phyloP scores from a whole-genome alignment of 1,140 invertebrate species.

The Philaenus spumarius region DNA sequence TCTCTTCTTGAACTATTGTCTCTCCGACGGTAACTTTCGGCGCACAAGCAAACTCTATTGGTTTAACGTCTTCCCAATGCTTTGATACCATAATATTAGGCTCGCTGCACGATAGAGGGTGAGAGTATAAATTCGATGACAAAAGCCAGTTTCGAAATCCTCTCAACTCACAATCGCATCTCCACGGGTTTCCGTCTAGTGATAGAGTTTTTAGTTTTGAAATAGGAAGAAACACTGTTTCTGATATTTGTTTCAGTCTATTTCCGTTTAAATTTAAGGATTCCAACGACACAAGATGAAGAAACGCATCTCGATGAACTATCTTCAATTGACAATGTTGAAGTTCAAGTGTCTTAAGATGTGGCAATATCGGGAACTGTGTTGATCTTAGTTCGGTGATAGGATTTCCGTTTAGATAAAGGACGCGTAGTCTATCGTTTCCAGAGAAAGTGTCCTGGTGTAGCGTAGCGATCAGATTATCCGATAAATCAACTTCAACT shows the following conservation, averaged over 20 bases:
- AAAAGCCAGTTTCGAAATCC: constrained; percentile 76
- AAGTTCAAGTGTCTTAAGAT: constrained; percentile 64
- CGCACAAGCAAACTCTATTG: constrained; percentile 64
- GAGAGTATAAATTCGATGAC: constrained; percentile 56
- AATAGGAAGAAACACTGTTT: constrained; percentile 56
- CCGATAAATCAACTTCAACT: constrained; percentile 75
- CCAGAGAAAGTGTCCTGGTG: constrained; percentile 64
- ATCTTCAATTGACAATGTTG: constrained; percentile 64
- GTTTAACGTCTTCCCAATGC: constrained; percentile 57
- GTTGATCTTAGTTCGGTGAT: constrained; percentile 50
- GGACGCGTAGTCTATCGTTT: constrained; percentile 61
- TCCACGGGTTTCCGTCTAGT: constrained; percentile 82
- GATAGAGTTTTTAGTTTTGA: constrained; percentile 65
- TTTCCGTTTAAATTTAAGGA: constrained; percentile 64
- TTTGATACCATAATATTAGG: constrained; percentile 51
- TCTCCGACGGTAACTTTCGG: constrained; percentile 56
- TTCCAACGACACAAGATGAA: constrained; percentile 57
- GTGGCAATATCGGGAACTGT: constrained; percentile 64
- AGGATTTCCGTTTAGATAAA: constrained; percentile 65
- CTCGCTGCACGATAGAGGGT: constrained; percentile 53
- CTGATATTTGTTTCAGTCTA: constrained; percentile 54
- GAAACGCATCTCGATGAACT: constrained; percentile 64
- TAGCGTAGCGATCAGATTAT: constrained; percentile 59
- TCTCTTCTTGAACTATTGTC: constrained; percentile 57
- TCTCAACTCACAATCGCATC: constrained; percentile 76